Evolutionary conservation across 2,113 vertebrate species (phyloP).

Genomic region (Halcyon malimbica): DNA sequence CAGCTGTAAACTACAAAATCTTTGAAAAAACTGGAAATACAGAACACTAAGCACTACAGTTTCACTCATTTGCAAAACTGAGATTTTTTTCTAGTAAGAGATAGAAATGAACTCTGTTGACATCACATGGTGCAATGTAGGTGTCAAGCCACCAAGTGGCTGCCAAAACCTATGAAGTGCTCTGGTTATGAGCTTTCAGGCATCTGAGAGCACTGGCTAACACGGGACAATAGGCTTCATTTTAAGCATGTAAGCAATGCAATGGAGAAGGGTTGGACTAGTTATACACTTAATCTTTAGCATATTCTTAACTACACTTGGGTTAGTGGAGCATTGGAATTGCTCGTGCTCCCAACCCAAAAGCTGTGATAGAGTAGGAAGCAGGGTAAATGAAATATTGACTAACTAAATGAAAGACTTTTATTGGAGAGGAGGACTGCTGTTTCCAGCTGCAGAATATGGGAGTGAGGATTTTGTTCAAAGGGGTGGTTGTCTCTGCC

Average conservation of each 20-base stretch:
- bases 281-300: not conserved
- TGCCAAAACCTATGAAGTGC: not conserved
- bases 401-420: not conserved
- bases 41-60: not conserved
- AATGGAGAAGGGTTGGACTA: not conserved
- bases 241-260: not conserved
- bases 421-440: not conserved
- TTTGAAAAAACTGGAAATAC: not conserved
- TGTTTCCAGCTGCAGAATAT: not conserved
- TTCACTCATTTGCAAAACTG: not conserved
- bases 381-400: not conserved
- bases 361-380: not conserved
- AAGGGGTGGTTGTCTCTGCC: not conserved
- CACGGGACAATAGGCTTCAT: not conserved
- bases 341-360: not conserved
- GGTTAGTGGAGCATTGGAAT: not conserved
- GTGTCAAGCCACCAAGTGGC: not conserved
- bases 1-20: not conserved
- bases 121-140: accelerated
- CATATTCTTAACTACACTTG: not conserved
- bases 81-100: not conserved
- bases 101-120: not conserved
- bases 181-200: not conserved
- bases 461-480: not conserved
- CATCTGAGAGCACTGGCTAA: not conserved